Evolutionary conservation across 2,888 invertebrate genomes (phyloP), one percentile per base, ranked within the genome.

Genomic region (Apamea epomidion): DNA sequence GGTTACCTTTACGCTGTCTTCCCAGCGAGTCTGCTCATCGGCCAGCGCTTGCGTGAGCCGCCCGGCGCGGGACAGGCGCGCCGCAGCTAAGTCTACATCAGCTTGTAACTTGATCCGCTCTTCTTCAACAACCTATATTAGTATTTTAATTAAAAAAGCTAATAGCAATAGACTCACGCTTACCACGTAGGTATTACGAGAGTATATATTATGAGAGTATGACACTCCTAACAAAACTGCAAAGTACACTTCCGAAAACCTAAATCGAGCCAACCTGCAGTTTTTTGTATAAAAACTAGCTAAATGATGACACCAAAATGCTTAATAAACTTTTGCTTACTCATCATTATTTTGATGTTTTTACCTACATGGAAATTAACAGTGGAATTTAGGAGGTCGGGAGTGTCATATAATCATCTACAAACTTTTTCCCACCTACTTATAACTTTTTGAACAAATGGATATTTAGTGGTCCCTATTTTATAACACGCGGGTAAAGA

Each of bases 1-100:
- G 60, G 16, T 87, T 82, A 89, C 98, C 94, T 96, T 95, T 51
- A 98, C 98, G 72, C 97, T 97, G 74, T 98, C 97, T 88, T 98
- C 98, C 99, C 99, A 99, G 77, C 99, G 97, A 3, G 98, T 96
- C 94, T 99, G 98, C 94, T 99, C 99, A 92, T 99, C 99, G 0
- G 98, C 98, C 16, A 99, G 95, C 0, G 99, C 99, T 54, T 98
- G 98, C 16, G 99, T 99, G 25, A 99, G 96, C 85, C 98, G 98
- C 1, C 98, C 99, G 0, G 99, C 99, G 79, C 99, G 97, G 83
- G 98, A 98, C 32, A 99, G 96, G 71, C 99, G 97, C 0, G 98
- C 98, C 14, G 98, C 98, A 0, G 99, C 99, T 70, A 99, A 93
- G 87, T 98, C 98, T 82, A 99, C 99, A 58, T 98, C 98, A 25